These are phyloP conservation scores for Drosophila tanythrix DNA, from an alignment of 2,888 invertebrate species.

Conservation along the genomic window DNA sequence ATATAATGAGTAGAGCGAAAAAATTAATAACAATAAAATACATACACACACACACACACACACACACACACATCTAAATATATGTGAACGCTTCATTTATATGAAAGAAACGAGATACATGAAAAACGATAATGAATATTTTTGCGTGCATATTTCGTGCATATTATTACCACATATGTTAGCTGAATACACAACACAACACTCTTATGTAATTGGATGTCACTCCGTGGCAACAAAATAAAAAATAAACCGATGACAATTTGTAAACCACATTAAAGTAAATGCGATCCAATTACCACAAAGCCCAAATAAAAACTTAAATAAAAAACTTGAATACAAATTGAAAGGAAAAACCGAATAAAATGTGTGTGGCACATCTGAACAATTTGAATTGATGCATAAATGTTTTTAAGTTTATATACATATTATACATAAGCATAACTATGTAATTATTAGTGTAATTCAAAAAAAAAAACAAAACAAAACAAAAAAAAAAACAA, in stretches of 20 bases:
- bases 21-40: constrained; percentile 49
- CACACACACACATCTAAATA: constrained; percentile 56
- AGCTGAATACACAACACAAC: constrained; percentile 64
- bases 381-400: constrained; percentile 69
- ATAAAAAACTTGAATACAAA: constrained; percentile 13
- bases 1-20: constrained; percentile 69
- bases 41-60: constrained; percentile 32
- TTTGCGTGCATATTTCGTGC: constrained; percentile 73
- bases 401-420: constrained; percentile 77
- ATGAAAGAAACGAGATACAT: constrained; percentile 14
- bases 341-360: constrained; percentile 44
- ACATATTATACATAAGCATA: constrained; percentile 73
- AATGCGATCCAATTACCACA: constrained; percentile 43
- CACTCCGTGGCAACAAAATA: constrained; percentile 31
- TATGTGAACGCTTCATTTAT: constrained; percentile 58
- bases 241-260: constrained; percentile 42
- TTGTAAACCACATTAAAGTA: constrained; percentile 45
- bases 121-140: constrained; percentile 29
- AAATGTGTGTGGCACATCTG: constrained; percentile 71
- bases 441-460: constrained; percentile 83
- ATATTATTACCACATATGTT: constrained; percentile 70
- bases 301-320: constrained; percentile 23
- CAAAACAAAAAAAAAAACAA: constrained; percentile 30
- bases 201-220: constrained; percentile 54
- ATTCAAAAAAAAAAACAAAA: constrained; percentile 73